phyloP scores from a whole-genome alignment of 2,797 vertebrate species.

The Trematomus bernacchii region DNA sequence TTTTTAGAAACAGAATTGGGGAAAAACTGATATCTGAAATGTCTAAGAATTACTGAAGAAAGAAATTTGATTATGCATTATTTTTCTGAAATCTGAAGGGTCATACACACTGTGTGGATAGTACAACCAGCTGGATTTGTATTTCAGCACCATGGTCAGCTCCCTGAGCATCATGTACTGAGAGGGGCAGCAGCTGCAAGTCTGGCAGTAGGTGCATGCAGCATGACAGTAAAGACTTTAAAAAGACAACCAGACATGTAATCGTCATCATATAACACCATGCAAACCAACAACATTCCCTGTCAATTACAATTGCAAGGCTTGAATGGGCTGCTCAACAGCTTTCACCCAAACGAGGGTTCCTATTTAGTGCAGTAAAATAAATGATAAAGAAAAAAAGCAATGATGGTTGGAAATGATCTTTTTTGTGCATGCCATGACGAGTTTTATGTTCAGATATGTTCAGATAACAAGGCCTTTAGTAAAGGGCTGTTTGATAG shows the following conservation, averaged over 20 bases:
- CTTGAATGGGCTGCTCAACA: not conserved
- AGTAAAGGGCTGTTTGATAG: not conserved
- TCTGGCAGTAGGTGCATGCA: not conserved
- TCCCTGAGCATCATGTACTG: not conserved
- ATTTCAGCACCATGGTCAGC: constrained; percentile 72
- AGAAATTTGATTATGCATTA: not conserved
- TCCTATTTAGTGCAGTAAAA: not conserved
- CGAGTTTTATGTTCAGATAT: not conserved
- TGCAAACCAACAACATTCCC: not conserved
- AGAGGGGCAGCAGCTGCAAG: not conserved
- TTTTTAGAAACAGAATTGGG: constrained; percentile 19
- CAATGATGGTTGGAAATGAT: not conserved
- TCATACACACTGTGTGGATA: not conserved
- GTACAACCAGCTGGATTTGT: not conserved
- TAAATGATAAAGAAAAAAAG: not conserved
- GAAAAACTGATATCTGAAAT: not conserved
- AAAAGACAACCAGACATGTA: constrained; percentile 2
- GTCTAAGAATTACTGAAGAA: not conserved
- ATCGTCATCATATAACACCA: not conserved
- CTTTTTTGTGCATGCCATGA: not conserved
- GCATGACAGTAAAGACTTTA: no score
- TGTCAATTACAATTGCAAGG: not conserved
- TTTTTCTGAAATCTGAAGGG: not conserved
- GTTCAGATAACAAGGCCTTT: not conserved
- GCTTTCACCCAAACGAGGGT: not conserved